phyloP scores from a whole-genome alignment of 2,113 vertebrate genomes.

The Camelus dromedarius region DNA sequence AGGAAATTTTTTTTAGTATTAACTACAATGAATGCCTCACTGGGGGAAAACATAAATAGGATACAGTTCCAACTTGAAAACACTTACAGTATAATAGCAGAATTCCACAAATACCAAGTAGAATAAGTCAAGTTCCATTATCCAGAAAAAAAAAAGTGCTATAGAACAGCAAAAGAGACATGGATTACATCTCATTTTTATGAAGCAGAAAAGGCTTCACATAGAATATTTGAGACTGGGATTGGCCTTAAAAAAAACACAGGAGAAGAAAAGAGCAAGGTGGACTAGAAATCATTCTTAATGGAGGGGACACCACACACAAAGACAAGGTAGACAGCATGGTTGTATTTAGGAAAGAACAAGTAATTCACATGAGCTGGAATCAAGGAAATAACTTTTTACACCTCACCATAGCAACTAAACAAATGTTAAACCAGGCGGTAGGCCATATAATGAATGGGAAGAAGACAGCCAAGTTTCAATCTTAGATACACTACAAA shows the following conservation, averaged over 20 bases:
- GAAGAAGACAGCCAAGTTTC: not conserved
- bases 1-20: not conserved
- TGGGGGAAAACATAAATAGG: not conserved
- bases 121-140: not conserved
- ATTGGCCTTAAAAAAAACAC: not conserved
- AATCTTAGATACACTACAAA: not conserved
- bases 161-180: not conserved
- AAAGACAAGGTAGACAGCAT: not conserved
- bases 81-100: not conserved
- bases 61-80: not conserved
- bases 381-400: constrained; percentile 50
- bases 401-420: not conserved
- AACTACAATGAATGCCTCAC: constrained; percentile 35
- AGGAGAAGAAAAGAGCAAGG: not conserved
- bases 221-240: not conserved
- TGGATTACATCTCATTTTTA: not conserved
- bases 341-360: not conserved
- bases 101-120: constrained; percentile 39
- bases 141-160: not conserved
- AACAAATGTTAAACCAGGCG: not conserved
- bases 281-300: constrained; percentile 6
- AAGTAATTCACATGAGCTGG: not conserved
- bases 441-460: not conserved
- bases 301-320: not conserved
- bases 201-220: not conserved